phyloP scores from a whole-genome alignment of 2,888 invertebrate species.

The Tetanocera ferruginea region DNA sequence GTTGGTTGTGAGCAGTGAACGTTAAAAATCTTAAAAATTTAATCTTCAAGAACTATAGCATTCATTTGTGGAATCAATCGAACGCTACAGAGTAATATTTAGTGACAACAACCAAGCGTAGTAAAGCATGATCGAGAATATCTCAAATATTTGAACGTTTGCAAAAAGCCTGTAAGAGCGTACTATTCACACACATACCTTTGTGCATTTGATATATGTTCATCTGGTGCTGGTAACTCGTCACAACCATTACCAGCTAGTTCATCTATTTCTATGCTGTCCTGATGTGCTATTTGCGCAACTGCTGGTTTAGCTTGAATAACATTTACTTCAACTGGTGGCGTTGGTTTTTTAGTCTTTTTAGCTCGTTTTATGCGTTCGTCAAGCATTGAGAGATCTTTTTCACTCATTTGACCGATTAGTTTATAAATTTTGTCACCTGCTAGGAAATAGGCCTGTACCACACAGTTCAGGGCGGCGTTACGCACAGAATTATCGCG shows the following conservation, averaged over 20 bases:
- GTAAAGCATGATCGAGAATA: background rate
- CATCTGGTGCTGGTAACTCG: slow-evolving; percentile 65
- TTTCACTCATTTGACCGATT: slow-evolving; percentile 93
- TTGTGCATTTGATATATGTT: slow-evolving; percentile 47
- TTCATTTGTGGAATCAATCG: too few relatives aligned
- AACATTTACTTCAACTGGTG: slow-evolving; percentile 53
- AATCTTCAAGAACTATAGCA: too few relatives aligned
- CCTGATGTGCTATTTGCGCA: slow-evolving; percentile 60
- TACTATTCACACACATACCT: slow-evolving; percentile 43
- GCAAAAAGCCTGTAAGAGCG: background rate
- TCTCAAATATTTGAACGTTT: background rate
- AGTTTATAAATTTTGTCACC: slow-evolving; percentile 92
- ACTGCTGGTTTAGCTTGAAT: slow-evolving; percentile 50
- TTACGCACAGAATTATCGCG: slow-evolving; percentile 95
- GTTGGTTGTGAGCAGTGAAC: too few relatives aligned
- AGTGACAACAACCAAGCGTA: slow-evolving; percentile 19
- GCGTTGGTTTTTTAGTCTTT: slow-evolving; percentile 73
- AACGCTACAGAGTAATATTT: slow-evolving; percentile 16
- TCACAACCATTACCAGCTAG: slow-evolving; percentile 66
- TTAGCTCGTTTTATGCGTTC: slow-evolving; percentile 95
- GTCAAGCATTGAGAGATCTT: slow-evolving; percentile 93
- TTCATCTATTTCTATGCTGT: slow-evolving; percentile 69
- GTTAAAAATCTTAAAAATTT: too few relatives aligned
- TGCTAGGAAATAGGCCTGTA: slow-evolving; percentile 89
- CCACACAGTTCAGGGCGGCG: slow-evolving; percentile 94